phyloP scores from a whole-genome alignment of 2,888 invertebrate species.

The Leptinotarsa juncta region DNA sequence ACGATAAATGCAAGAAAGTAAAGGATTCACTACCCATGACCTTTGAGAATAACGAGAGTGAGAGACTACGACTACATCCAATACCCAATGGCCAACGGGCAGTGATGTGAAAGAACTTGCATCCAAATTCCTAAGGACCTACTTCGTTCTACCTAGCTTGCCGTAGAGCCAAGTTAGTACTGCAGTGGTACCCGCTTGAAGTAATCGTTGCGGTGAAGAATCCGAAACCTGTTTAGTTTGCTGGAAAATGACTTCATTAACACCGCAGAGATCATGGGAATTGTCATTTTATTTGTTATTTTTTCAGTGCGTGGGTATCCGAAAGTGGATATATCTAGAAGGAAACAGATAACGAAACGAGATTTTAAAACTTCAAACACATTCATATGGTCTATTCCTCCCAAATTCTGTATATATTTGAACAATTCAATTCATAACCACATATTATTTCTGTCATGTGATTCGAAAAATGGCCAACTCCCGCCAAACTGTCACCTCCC shows the following conservation, averaged over 20 bases:
- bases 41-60: neutral
- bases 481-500: no score
- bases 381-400: neutral
- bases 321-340: neutral
- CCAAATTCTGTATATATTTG: neutral
- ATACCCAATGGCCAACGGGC: neutral
- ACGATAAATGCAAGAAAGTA: neutral
- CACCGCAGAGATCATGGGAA: slow-evolving; percentile 35
- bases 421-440: neutral
- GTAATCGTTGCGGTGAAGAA: slow-evolving; percentile 26
- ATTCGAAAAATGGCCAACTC: no score
- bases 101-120: slow-evolving; percentile 57
- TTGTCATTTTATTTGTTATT: slow-evolving; percentile 26
- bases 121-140: slow-evolving; percentile 62
- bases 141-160: slow-evolving; percentile 29
- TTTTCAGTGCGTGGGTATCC: slow-evolving; percentile 9
- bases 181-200: slow-evolving; percentile 7
- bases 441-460: no score
- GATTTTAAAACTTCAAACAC: neutral
- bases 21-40: slow-evolving; percentile 3
- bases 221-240: slow-evolving; percentile 46
- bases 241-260: slow-evolving; percentile 52
- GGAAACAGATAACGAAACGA: neutral
- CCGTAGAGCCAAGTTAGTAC: slow-evolving; percentile 12
- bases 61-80: neutral